phyloP scores from a whole-genome alignment of 1,140 invertebrate genomes.

The Drosophila lacertosa region DNA sequence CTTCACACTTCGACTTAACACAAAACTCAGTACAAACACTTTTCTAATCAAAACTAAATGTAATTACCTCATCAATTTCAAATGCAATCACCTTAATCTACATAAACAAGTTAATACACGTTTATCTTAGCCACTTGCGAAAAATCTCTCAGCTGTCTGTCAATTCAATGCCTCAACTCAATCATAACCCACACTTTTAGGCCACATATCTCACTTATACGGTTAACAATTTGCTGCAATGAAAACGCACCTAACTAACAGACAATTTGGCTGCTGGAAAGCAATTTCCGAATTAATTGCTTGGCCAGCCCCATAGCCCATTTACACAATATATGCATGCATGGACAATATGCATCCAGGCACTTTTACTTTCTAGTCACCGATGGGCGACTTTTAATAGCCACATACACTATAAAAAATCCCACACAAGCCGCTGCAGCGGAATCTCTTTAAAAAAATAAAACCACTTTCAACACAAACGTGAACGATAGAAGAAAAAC shows the following conservation, averaged over 20 bases:
- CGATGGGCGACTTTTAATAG: conserved; percentile 28
- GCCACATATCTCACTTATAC: conserved; percentile 3
- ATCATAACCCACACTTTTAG: conserved; percentile 28
- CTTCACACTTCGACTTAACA: too few species aligned
- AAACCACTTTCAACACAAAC: conserved; percentile 40
- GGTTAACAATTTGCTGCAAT: conserved; percentile 15
- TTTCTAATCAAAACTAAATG: not conserved
- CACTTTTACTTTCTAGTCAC: conserved; percentile 66
- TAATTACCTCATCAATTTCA: not conserved
- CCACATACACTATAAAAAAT: conserved; percentile 32
- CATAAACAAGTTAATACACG: conserved; percentile 11
- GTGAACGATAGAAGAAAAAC: conserved; percentile 38
- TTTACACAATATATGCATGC: conserved; percentile 33
- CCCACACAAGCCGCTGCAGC: conserved; percentile 49
- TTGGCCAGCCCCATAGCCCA: conserved; percentile 39
- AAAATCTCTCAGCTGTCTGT: conserved; percentile 13
- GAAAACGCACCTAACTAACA: conserved; percentile 39
- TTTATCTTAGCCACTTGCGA: not conserved
- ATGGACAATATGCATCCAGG: conserved; percentile 24
- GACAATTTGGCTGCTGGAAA: conserved; percentile 36
- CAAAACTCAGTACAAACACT: too few species aligned
- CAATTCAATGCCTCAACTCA: conserved; percentile 8
- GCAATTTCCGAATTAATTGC: conserved; percentile 63
- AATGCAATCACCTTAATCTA: not conserved
- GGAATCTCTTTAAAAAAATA: conserved; percentile 16